These are phyloP conservation scores for Hyposmocoma kahamanoa DNA, from an alignment of 1,140 invertebrate genomes.

Conservation along the genomic window DNA sequence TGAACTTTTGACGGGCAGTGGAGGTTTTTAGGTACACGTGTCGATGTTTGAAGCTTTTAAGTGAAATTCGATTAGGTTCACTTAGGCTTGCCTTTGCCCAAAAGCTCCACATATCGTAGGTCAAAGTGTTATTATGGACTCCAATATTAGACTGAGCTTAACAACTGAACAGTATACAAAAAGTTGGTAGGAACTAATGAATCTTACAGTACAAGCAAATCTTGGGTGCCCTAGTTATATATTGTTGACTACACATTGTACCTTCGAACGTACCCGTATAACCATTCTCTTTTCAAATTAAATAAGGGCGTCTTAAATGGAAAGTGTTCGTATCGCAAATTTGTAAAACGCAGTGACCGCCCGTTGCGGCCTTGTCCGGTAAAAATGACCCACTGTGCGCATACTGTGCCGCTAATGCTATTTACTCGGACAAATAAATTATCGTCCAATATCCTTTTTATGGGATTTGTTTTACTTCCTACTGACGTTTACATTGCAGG, in stretches of 20 bases:
- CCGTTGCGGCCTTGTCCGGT: constrained; percentile 8
- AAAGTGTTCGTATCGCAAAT: neutral
- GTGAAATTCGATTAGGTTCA: neutral
- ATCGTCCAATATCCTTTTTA: too few species aligned
- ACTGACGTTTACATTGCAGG: too few species aligned
- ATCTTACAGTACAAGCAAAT: neutral
- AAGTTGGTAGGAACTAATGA: too few species aligned
- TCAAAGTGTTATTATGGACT: too few species aligned
- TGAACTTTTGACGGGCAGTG: neutral
- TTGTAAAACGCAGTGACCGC: constrained; percentile 5
- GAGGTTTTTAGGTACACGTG: neutral
- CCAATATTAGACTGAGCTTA: too few species aligned
- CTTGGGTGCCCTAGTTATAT: neutral
- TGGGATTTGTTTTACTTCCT: too few species aligned
- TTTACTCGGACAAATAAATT: constrained; percentile 11
- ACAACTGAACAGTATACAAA: too few species aligned
- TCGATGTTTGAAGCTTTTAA: neutral
- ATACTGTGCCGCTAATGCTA: constrained; percentile 10
- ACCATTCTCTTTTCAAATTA: neutral
- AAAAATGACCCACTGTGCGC: constrained; percentile 13
- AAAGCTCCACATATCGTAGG: too few species aligned
- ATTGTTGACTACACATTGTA: neutral
- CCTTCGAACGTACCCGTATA: neutral
- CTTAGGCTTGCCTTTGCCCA: too few species aligned
- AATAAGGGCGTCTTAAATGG: neutral